Conservation (phyloP, 2,888 invertebrate genomes). For the Ceriagrion tenellum region DNA sequence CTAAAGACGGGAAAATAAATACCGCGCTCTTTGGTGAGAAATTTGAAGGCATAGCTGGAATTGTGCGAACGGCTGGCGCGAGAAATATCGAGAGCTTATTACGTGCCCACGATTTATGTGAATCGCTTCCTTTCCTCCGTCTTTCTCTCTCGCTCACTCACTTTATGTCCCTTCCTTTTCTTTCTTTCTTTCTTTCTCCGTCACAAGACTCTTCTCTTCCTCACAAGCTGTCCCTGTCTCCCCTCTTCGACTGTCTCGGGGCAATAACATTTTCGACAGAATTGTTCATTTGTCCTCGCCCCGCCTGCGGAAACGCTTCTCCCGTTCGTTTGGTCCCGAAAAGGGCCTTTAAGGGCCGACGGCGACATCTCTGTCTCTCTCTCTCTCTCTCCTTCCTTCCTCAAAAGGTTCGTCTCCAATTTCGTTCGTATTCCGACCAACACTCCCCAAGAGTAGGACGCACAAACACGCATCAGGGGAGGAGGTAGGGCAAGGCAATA, state of each 20-base stretch:
- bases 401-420: not conserved
- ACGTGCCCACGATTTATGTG: not conserved
- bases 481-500: not conserved
- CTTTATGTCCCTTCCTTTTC: not conserved
- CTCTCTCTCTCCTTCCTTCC: not conserved
- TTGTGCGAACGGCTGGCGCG: not conserved
- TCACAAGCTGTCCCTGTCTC: no score
- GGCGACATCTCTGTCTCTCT: not conserved
- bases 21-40: not conserved
- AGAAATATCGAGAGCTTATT: not conserved
- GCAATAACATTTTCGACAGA: not conserved
- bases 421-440: not conserved
- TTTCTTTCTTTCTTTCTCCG: not conserved
- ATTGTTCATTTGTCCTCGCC: slow-evolving; percentile 1
- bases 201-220: no score
- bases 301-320: not conserved
- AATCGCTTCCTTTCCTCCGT: not conserved
- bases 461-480: not conserved
- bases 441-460: not conserved
- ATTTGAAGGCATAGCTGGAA: not conserved
- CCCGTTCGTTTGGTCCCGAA: not conserved
- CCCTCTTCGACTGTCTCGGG: not conserved
- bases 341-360: not conserved
- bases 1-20: not conserved
- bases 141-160: not conserved